Evolutionary conservation across 2,888 invertebrate species (phyloP), one percentile per base, ranked within the genome.

Genomic region (Cosmia pyralina): DNA sequence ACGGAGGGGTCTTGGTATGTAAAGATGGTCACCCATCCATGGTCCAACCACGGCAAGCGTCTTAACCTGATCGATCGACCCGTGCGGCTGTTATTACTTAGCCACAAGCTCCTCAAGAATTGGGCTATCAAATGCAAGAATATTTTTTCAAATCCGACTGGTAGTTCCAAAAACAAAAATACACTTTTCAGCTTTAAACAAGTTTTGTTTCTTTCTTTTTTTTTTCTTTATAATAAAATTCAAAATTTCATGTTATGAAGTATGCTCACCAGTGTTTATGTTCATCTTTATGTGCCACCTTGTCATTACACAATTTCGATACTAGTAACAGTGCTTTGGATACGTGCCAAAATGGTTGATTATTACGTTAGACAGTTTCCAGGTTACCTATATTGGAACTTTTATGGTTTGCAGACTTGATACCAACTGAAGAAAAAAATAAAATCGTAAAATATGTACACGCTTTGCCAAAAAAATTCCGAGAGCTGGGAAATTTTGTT

Each of bases 381-480:
- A 72, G 73, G 73, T 59, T 72, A 44, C 60, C 44, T 50, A 72
- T 10, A 79, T 58, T 79, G 41, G 58, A 58, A 53, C 10, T 53
- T 64, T 64, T 64, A 72, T 79, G 13, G 28, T 59, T 53, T 59
- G 19, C 52, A 53, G 15, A 50, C 15, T 59, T 53, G 46, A 64
- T 64, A 72, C 48, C 13, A 53, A 53, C 15, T 15, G 53, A 53
- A 41, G 34, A 79, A 72, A 58, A n/a, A 72, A 71, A 59, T 28
- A 15, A 59, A 77, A 70, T 11, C 7, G 13, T 59, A 52, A 64
- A 72, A 72, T 72, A 64, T 79, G 73, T 63, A 59, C 50, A 58
- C 28, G 19, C 19, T 79, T 34, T 72, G 59, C 48, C 73, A 79
- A 76, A 78, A 46, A 19, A 46, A 19, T 28, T 1, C 4, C 10